A percentile compares a stretch with the other conserved stretches of the same genome.
These are phyloP conservation scores for Melanotaenia duboulayi DNA, from an alignment of 2,113 vertebrate genomes.

Conservation along the genomic window DNA sequence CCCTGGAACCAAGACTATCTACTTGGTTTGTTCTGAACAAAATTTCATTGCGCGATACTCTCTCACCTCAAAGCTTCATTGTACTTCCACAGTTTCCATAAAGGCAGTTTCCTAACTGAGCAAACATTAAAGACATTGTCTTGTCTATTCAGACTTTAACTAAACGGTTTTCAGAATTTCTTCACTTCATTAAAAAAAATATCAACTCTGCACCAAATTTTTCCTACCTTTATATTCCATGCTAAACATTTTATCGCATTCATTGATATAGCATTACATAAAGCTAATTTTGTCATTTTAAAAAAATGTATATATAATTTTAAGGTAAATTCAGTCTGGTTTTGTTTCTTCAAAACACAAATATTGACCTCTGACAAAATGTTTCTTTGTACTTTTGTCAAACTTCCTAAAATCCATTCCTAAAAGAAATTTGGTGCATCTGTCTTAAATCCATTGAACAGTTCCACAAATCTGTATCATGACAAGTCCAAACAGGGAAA, in stretches of 20 bases:
- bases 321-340: too few species aligned
- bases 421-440: neutral
- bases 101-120: too few species aligned
- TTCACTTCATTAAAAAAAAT: neutral
- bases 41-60: neutral
- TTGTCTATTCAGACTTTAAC: neutral
- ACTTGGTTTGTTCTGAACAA: neutral
- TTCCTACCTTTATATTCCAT: neutral
- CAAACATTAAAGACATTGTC: neutral
- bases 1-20: neutral
- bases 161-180: neutral
- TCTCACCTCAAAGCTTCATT: neutral
- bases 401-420: neutral
- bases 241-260: neutral
- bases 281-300: too few species aligned
- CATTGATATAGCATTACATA: neutral
- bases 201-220: neutral
- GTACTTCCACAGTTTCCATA: neutral
- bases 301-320: neutral
- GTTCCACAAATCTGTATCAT: neutral
- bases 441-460: conserved; percentile 9
- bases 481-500: conserved; percentile 8
- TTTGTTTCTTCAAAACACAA: neutral
- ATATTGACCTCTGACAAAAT: neutral
- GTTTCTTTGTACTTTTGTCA: neutral